Evolutionary conservation across 1,140 invertebrate species (phyloP).

Genomic region (Aphidius gifuensis): DNA sequence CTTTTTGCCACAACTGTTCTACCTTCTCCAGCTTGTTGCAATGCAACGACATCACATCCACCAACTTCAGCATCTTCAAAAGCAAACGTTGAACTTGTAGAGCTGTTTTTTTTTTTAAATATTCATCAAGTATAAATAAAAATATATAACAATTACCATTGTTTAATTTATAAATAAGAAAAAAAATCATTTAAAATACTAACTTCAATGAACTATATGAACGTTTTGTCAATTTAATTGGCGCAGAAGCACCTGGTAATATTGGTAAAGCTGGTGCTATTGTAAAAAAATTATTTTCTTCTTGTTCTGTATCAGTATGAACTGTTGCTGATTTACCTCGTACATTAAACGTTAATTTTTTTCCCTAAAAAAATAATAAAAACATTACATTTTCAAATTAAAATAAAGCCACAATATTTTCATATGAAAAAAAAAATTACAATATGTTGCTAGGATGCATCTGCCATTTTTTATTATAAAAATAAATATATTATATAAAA

Average conservation of each 20-base stretch:
- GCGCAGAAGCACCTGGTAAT: conserved; percentile 42
- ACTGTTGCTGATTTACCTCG: conserved; percentile 38
- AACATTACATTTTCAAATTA: neutral
- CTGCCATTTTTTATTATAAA: neutral
- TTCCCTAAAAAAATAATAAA: conserved; percentile 32
- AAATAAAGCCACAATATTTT: neutral
- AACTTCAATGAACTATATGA: conserved; percentile 58
- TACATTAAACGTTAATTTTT: conserved; percentile 39
- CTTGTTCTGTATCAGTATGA: conserved; percentile 27
- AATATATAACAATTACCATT: neutral
- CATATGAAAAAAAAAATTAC: neutral
- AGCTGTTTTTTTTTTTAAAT: conserved; percentile 20
- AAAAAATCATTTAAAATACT: conserved; percentile 21
- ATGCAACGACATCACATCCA: conserved; percentile 38
- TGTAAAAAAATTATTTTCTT: conserved; percentile 56
- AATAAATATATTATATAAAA: conserved; percentile 12
- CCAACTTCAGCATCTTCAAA: conserved; percentile 48
- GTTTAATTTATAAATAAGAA: neutral
- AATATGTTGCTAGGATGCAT: neutral
- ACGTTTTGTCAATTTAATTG: conserved; percentile 54
- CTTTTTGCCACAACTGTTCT: conserved; percentile 64
- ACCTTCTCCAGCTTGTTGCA: conserved; percentile 55
- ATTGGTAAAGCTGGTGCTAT: conserved; percentile 61
- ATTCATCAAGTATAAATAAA: conserved; percentile 14
- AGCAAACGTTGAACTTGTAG: conserved; percentile 37